phyloP scores from a whole-genome alignment of 2,888 invertebrate species.

The Lymantria monacha region DNA sequence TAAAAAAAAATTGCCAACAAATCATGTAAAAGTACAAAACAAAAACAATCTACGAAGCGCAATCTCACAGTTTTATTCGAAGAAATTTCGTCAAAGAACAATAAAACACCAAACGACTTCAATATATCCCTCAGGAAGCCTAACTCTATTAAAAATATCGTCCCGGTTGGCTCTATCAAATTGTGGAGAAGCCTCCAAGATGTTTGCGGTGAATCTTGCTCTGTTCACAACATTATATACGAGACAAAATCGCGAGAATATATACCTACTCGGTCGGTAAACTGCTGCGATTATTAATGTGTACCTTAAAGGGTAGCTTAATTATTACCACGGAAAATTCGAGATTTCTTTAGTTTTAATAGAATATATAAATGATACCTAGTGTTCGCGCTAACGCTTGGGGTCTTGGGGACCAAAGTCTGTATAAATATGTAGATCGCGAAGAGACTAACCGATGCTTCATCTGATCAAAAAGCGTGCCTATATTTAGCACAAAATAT shows the following conservation, averaged over 20 bases:
- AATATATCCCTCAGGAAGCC: slow-evolving; percentile 23
- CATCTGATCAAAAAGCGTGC: too few species aligned
- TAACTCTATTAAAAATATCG: slow-evolving; percentile 53
- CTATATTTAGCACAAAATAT: too few species aligned
- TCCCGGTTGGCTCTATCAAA: slow-evolving; percentile 46
- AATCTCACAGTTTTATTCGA: slow-evolving; percentile 34
- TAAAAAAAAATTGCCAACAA: too few species aligned
- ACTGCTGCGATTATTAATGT: slow-evolving; percentile 6
- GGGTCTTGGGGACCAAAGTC: too few species aligned
- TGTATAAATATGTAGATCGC: too few species aligned
- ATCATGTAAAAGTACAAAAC: slow-evolving; percentile 1
- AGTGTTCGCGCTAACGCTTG: too few species aligned
- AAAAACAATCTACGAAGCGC: slow-evolving; percentile 18
- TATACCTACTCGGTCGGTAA: slow-evolving; percentile 45
- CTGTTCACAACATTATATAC: slow-evolving; percentile 74
- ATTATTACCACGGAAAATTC: background rate
- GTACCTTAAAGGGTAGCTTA: background rate
- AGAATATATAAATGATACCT: too few species aligned
- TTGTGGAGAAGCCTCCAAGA: slow-evolving; percentile 58
- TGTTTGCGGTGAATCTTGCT: slow-evolving; percentile 66
- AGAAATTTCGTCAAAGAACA: slow-evolving; percentile 34
- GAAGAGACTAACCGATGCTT: too few species aligned
- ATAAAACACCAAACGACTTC: slow-evolving; percentile 31
- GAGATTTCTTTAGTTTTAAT: too few species aligned
- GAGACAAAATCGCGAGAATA: slow-evolving; percentile 51